Evolutionary conservation across 1,140 invertebrate genomes (phyloP).

Genomic region (Drosophila littoralis): DNA sequence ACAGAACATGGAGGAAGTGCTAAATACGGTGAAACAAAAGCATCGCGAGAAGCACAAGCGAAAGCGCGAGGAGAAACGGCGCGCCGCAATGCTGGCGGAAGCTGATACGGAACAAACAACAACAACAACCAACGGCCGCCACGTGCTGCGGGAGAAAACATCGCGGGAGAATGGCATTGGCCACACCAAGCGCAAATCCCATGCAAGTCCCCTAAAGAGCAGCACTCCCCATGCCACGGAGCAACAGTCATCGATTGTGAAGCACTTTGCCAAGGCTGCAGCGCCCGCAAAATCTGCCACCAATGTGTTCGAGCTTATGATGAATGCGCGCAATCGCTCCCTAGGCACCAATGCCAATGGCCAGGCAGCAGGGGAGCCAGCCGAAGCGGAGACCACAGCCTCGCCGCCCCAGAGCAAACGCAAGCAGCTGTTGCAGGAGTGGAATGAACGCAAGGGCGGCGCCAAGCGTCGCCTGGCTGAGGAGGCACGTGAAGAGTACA

Average conservation of each 20-base stretch:
- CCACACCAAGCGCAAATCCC: constrained; percentile 39
- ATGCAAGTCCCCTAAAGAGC: constrained; percentile 54
- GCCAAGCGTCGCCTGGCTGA: constrained; percentile 86
- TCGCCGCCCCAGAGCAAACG: constrained; percentile 85
- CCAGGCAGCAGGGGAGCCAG: constrained; percentile 62
- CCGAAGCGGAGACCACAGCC: constrained; percentile 49
- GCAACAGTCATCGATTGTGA: constrained; percentile 50
- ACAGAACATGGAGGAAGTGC: constrained; percentile 83
- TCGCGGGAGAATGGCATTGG: constrained; percentile 63
- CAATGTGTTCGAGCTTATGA: constrained; percentile 88
- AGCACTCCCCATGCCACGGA: constrained; percentile 45
- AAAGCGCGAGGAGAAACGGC: constrained; percentile 76
- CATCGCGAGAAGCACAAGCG: constrained; percentile 80
- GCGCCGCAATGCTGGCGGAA: constrained; percentile 62
- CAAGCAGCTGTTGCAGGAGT: constrained; percentile 85
- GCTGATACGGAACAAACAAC: not conserved
- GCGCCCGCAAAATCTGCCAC: constrained; percentile 29
- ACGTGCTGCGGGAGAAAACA: constrained; percentile 66
- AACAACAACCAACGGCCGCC: constrained; percentile 10
- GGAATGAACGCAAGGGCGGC: constrained; percentile 86
- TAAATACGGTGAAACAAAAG: constrained; percentile 80
- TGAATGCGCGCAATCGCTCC: constrained; percentile 87
- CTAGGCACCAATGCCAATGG: constrained; percentile 87
- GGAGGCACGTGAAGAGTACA: constrained; percentile 85
- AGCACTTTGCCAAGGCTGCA: constrained; percentile 57